These are phyloP conservation scores for Orestias chungarensis DNA, from an alignment of 2,797 vertebrate species.

Conservation along the genomic window DNA sequence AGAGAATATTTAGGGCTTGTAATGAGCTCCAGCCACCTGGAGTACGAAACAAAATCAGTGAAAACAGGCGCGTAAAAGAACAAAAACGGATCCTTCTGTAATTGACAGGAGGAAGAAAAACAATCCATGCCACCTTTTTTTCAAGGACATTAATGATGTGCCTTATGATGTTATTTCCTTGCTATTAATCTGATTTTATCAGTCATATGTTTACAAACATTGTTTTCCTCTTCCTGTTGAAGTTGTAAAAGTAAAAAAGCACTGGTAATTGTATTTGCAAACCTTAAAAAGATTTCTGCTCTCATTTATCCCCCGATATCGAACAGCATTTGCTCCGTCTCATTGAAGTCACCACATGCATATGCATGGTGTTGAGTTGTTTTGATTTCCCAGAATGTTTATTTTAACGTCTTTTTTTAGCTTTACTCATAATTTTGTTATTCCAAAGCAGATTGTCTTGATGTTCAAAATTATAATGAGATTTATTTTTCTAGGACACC, in stretches of 20 bases:
- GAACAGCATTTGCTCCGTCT: constrained; percentile 51
- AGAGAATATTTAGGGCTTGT: constrained; percentile 55
- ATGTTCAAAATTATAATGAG: constrained; percentile 85
- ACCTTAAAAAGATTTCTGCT: constrained; percentile 68
- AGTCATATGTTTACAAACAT: constrained; percentile 53
- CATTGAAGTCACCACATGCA: constrained; percentile 70
- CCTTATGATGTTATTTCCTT: constrained; percentile 15
- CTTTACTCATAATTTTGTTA: constrained; percentile 79
- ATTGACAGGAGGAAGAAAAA: constrained; percentile 20
- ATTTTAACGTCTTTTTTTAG: constrained; percentile 81
- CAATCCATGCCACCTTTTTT: not conserved
- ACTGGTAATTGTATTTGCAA: constrained; percentile 65
- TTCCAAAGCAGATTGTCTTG: constrained; percentile 81
- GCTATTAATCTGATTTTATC: constrained; percentile 47
- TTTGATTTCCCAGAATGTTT: constrained; percentile 80
- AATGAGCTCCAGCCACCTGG: constrained; percentile 67
- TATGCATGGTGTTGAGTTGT: constrained; percentile 79
- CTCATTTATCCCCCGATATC: constrained; percentile 63
- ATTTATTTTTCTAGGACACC: constrained; percentile 86
- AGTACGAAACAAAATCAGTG: constrained; percentile 55
- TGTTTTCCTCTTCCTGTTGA: constrained; percentile 41
- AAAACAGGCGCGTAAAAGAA: constrained; percentile 33
- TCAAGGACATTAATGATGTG: constrained; percentile 12
- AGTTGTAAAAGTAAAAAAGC: constrained; percentile 57
- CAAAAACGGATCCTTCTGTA: constrained; percentile 20